A percentile compares a stretch with the other conserved stretches of the same genome.
These are phyloP conservation scores for Etheostoma nigrum DNA, from an alignment of 2,797 vertebrate genomes.

Conservation along the genomic window DNA sequence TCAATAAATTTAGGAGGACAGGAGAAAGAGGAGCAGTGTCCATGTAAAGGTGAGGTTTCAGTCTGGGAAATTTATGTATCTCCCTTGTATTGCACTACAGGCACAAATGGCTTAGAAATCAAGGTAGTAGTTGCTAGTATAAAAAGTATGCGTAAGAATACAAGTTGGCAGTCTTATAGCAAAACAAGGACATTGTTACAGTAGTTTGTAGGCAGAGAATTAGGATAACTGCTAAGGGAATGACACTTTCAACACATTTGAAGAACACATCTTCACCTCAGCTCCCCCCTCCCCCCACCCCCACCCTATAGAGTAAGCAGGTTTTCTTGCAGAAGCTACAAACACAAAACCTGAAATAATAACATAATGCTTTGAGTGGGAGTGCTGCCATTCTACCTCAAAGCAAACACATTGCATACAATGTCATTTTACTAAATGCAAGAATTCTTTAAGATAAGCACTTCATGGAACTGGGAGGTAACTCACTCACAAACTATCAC, in stretches of 20 bases:
- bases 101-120: slow-evolving; percentile 4
- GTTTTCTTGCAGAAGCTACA: background rate
- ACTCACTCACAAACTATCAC: background rate
- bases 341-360: slow-evolving; percentile 6
- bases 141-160: background rate
- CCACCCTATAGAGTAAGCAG: background rate
- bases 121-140: background rate
- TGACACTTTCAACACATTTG: background rate
- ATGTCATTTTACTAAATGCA: background rate
- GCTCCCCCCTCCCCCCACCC: too few species aligned
- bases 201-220: background rate
- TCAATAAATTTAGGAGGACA: slow-evolving; percentile 71
- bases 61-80: slow-evolving; percentile 25
- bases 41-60: slow-evolving; percentile 46
- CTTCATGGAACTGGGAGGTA: background rate
- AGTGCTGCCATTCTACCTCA: background rate
- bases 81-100: slow-evolving; percentile 7
- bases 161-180: background rate
- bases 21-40: slow-evolving; percentile 31
- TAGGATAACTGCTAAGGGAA: background rate
- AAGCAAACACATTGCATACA: background rate
- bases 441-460: background rate
- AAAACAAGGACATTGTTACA: background rate
- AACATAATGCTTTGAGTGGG: background rate
- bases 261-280: background rate